These are phyloP conservation scores for Xerus rutilus DNA, from an alignment of 2,797 vertebrate genomes.

Conservation along the genomic window DNA sequence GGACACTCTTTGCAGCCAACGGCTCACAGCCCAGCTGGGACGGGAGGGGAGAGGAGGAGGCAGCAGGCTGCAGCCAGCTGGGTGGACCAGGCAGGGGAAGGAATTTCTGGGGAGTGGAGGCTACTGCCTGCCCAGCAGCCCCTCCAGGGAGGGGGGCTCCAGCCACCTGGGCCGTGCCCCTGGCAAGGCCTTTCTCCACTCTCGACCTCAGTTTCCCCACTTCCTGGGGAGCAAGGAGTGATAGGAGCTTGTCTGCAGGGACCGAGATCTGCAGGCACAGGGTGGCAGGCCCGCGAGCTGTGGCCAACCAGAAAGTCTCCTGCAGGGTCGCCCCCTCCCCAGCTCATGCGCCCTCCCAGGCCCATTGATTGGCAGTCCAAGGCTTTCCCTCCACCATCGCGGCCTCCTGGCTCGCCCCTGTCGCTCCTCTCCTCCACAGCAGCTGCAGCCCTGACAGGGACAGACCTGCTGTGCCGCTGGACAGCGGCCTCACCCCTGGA, in stretches of 20 bases:
- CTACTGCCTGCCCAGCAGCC: fast-evolving
- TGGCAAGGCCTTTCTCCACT: neutral
- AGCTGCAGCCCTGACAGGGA: no score
- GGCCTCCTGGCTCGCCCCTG: neutral
- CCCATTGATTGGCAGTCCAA: neutral
- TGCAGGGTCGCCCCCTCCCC: neutral
- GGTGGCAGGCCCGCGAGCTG: neutral
- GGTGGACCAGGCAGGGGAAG: neutral
- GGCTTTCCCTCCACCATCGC: neutral
- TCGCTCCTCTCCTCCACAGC: no score
- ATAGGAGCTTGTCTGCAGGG: neutral
- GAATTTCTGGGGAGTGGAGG: conserved; percentile 42
- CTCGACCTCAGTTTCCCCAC: conserved; percentile 9
- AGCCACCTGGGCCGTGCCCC: neutral
- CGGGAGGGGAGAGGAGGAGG: neutral
- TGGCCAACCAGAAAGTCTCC: neutral
- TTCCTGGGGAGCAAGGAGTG: neutral
- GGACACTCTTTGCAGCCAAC: neutral
- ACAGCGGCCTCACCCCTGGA: neutral
- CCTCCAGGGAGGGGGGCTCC: neutral
- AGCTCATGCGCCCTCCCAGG: neutral
- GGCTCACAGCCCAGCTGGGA: neutral
- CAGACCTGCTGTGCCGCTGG: neutral
- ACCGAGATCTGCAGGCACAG: neutral
- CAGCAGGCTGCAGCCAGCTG: neutral